phyloP scores from a whole-genome alignment of 2,888 invertebrate genomes.

The Acanthosepion pharaonis region DNA sequence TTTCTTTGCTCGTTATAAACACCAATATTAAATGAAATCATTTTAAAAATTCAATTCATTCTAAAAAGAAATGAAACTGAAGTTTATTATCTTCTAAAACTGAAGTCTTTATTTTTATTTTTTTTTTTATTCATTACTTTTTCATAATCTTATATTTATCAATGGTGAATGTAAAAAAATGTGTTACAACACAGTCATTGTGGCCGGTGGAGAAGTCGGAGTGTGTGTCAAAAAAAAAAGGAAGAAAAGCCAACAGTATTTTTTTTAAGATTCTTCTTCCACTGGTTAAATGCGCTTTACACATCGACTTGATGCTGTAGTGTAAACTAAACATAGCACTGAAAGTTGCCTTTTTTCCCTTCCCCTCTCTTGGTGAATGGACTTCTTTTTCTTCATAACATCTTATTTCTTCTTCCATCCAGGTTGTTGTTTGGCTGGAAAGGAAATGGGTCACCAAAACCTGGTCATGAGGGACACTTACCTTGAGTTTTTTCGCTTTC shows the following conservation, averaged over 20 bases:
- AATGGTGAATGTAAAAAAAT: no score
- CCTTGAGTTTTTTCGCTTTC: not conserved
- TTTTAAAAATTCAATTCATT: no score
- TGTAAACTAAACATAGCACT: not conserved
- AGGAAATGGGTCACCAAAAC: not conserved
- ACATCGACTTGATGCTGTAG: not conserved
- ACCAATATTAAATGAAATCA: no score
- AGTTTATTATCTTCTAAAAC: not conserved
- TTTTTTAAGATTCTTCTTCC: not conserved
- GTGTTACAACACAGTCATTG: no score
- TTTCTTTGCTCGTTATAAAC: no score
- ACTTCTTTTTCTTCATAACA: not conserved
- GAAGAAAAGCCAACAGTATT: not conserved
- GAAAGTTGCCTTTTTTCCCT: not conserved
- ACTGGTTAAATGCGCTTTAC: not conserved
- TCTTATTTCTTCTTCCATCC: not conserved
- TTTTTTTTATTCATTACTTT: no score
- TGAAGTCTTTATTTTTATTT: not conserved
- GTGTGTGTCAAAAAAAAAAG: not conserved
- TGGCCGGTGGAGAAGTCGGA: not conserved
- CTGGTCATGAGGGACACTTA: conserved; percentile 33
- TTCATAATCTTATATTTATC: no score
- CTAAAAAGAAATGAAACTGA: no score
- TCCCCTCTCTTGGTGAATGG: not conserved
- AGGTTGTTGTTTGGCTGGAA: not conserved